Percentiles rank a stretch among this genome's conserved stretches.
Evolutionary conservation across 2,113 vertebrate species (phyloP).

Genomic region (Upupa epops): DNA sequence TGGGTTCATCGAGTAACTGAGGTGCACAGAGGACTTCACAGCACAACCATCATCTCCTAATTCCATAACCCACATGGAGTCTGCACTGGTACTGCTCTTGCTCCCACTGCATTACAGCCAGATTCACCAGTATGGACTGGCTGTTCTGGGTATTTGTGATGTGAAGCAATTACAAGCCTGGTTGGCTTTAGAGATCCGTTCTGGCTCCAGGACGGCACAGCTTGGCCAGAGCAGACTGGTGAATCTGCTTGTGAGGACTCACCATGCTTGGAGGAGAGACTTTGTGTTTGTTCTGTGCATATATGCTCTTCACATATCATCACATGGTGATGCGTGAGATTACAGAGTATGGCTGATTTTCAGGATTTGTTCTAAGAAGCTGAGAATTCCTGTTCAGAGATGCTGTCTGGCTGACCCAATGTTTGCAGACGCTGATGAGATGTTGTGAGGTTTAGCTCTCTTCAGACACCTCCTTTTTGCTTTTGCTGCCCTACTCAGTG

Average conservation of each 20-base stretch:
- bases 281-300: neutral
- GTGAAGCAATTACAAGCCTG: neutral
- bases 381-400: neutral
- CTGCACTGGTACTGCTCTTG: neutral
- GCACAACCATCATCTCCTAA: neutral
- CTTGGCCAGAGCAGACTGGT: neutral
- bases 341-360: neutral
- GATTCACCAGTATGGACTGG: neutral
- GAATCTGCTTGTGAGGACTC: neutral
- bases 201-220: neutral
- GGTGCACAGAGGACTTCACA: neutral
- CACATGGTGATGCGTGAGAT: rapidly evolving
- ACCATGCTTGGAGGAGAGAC: neutral
- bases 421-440: neutral
- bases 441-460: neutral
- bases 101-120: neutral
- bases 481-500: neutral
- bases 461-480: neutral
- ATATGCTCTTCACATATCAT: too few relatives aligned
- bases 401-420: neutral
- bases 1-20: neutral
- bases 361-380: neutral
- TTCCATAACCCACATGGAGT: neutral
- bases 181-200: neutral
- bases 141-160: neutral